Evolutionary conservation across 2,888 invertebrate species (phyloP).

Genomic region (Ptycholaimellus sp.): DNA sequence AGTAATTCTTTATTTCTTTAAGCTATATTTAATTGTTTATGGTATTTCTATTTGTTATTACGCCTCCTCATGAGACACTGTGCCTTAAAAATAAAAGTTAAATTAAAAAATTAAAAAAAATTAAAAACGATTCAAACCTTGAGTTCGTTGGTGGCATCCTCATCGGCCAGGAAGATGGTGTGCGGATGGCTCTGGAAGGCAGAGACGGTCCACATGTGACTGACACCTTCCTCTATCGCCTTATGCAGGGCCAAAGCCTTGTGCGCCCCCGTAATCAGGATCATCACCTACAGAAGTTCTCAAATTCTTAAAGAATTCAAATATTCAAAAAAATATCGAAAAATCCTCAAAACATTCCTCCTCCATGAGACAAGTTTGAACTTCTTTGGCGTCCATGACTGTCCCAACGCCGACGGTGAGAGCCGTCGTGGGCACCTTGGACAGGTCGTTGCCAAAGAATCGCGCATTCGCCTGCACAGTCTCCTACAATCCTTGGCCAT

Average conservation of each 20-base stretch:
- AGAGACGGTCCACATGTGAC: slow-evolving; percentile 99
- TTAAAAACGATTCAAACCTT: slow-evolving; percentile 28
- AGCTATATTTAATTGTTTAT: no score
- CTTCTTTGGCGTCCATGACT: slow-evolving; percentile 92
- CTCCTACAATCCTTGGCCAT: no score
- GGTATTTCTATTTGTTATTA: no score
- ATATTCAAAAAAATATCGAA: background rate
- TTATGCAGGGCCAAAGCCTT: slow-evolving; percentile 87
- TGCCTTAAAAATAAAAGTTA: background rate
- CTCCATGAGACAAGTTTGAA: no score
- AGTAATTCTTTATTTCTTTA: no score
- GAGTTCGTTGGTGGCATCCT: slow-evolving; percentile 83
- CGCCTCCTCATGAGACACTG: background rate
- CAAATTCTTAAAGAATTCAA: background rate
- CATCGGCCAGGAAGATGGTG: slow-evolving; percentile 80
- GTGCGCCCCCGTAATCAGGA: slow-evolving; percentile 80
- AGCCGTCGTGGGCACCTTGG: slow-evolving; percentile 62
- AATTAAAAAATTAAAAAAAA: background rate
- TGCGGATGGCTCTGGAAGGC: slow-evolving; percentile 59
- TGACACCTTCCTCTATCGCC: slow-evolving; percentile 90
- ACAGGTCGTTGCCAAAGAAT: slow-evolving; percentile 79
- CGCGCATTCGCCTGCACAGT: slow-evolving; percentile 82
- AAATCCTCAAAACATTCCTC: background rate
- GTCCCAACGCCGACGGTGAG: slow-evolving; percentile 94
- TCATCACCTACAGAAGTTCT: slow-evolving; percentile 48